Evolutionary conservation across 2,113 vertebrate genomes (phyloP), one percentile per base, ranked within the genome.

Genomic region (Reinhardtius hippoglossoides): DNA sequence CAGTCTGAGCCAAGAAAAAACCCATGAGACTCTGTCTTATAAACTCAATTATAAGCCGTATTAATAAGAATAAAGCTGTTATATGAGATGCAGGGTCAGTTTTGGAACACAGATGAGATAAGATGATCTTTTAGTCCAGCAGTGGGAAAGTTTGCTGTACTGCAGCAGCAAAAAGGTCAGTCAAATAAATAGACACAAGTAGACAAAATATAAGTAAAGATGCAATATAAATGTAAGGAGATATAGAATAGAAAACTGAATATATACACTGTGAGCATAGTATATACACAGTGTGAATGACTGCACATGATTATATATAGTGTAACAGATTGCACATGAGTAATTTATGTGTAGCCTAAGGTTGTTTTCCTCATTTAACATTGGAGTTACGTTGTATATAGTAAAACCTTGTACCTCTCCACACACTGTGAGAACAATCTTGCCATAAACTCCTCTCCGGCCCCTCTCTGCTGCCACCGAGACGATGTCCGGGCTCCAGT

Each of bases 401-500:
- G 10, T 13, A 13, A 54, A 14, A 54, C 14, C 4, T 52, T 75
- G 1, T 83, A 96, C 96, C 94, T 95, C 89, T 69, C 91, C 94
- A 67, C 87, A 90, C 59, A 96, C 89, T 61, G 91, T 94, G 67
- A 97, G 91, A 26, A 95, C 69, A 74, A 97, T 93, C 85, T 95
- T 96, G 55, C 93, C 94, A 75, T 91, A 92, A 24, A 92, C 91
- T 69, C 95, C 94, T 74, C 84, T 94, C 57, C 94, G 70, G 63
- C 91, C 87, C 71, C 92, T 91, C 80, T 92, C 91, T 63, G 92
- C 87, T 0, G 95, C 95, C 61, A 92, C 92, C 60, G 89, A 71
- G 46, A 93, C 76, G 35, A 96, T 26, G 74, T 95, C 95, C 10
- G 80, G 1, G 31, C 87, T 94, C 96, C 96, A 97, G 21, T 92